A percentile compares a stretch with the other conserved stretches of the same genome.
Conservation (phyloP, 2,797 vertebrate species). For the Petrocephalus sullivani region DNA sequence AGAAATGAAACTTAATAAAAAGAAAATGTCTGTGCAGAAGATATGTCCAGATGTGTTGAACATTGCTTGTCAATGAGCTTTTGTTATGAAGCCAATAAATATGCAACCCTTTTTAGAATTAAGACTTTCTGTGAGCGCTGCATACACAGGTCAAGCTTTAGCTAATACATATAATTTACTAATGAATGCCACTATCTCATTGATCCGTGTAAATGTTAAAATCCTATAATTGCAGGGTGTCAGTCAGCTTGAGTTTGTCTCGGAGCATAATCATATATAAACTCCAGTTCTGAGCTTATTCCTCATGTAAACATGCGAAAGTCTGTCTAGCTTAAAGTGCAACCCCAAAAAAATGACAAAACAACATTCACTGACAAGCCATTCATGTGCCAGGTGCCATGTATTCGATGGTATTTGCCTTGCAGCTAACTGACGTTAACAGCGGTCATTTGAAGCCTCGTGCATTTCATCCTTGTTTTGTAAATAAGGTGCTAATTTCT, state of each 20-base stretch:
- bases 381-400: neutral
- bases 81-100: neutral
- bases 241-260: neutral
- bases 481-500: neutral
- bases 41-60: neutral
- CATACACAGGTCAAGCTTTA: neutral
- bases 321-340: neutral
- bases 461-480: neutral
- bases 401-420: neutral
- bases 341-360: neutral
- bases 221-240: neutral
- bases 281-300: neutral
- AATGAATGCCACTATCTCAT: neutral
- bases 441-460: neutral
- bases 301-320: neutral
- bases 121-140: neutral
- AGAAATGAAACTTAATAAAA: neutral
- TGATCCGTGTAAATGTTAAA: neutral
- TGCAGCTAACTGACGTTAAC: neutral
- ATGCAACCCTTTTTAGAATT: neutral
- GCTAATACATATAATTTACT: neutral
- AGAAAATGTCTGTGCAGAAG: neutral
- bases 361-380: neutral
- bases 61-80: neutral
- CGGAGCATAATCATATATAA: neutral